Evolutionary conservation across 1,140 invertebrate species (phyloP).

Genomic region (Nymphalis io): DNA sequence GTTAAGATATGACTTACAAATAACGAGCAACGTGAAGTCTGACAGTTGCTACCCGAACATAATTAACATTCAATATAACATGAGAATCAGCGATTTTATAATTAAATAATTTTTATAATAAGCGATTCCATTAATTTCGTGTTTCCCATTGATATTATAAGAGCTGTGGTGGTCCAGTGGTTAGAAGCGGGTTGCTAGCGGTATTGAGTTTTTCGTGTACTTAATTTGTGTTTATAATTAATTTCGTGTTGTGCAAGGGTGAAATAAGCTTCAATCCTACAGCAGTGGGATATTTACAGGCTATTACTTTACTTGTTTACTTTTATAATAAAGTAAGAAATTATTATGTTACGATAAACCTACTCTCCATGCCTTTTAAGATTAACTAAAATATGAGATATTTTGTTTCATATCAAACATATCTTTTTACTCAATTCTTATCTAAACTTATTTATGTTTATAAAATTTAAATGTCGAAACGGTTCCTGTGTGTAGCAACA

Average conservation of each 20-base stretch:
- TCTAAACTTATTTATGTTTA: background rate
- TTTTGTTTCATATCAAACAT: too few species aligned
- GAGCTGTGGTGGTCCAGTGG: too few species aligned
- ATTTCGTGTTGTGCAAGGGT: too few species aligned
- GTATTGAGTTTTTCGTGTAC: too few species aligned
- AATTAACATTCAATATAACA: conserved; percentile 3
- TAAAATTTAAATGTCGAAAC: background rate
- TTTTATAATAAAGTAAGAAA: background rate
- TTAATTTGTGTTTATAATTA: too few species aligned
- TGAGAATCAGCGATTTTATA: background rate
- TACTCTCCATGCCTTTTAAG: background rate
- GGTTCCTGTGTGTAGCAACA: background rate
- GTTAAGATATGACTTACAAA: conserved; percentile 27
- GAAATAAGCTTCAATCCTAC: too few species aligned
- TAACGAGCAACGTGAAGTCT: conserved; percentile 20
- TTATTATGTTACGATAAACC: background rate
- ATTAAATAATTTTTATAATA: background rate
- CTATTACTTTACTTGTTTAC: background rate
- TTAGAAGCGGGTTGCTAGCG: too few species aligned
- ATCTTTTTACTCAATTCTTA: background rate
- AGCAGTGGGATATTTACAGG: too few species aligned
- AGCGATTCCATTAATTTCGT: background rate
- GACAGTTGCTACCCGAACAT: conserved; percentile 29
- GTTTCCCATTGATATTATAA: too few species aligned
- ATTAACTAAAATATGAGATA: background rate